Conservation (phyloP, 1,140 invertebrate species). For the Pararge aegeria region DNA sequence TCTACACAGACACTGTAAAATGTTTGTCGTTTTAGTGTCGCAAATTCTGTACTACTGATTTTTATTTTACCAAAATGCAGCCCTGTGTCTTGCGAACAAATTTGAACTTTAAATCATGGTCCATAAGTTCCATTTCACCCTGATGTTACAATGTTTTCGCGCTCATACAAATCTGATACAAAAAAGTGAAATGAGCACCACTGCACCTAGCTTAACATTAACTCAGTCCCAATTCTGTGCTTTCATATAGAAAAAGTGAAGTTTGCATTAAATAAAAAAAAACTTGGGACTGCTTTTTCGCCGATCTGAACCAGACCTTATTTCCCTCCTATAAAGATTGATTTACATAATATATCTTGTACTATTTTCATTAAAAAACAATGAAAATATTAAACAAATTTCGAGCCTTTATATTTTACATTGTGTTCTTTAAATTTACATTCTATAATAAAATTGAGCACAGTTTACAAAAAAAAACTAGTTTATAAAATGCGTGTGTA, state of each 20-base stretch:
- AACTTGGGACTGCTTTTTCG: slow-evolving; percentile 9
- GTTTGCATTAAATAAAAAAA: too few relatives aligned
- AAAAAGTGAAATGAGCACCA: too few relatives aligned
- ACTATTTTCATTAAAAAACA: slow-evolving; percentile 21
- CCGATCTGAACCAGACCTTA: slow-evolving; percentile 24
- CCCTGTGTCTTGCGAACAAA: too few relatives aligned
- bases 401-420: slow-evolving; percentile 16
- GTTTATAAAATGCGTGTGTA: slow-evolving; percentile 27
- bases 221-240: slow-evolving; percentile 27
- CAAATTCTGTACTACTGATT: too few relatives aligned
- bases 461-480: slow-evolving; percentile 28
- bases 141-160: too few relatives aligned
- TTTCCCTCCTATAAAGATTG: slow-evolving; percentile 1
- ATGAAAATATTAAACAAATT: slow-evolving; percentile 18
- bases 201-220: slow-evolving; percentile 20
- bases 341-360: slow-evolving; percentile 13
- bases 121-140: too few relatives aligned
- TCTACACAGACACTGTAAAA: too few relatives aligned
- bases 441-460: slow-evolving; percentile 36
- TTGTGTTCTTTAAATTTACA: neutral
- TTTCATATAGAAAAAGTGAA: slow-evolving; percentile 21
- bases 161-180: too few relatives aligned
- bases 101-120: too few relatives aligned
- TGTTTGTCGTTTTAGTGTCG: too few relatives aligned
- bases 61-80: too few relatives aligned